Base-by-base conservation (phyloP, 2,888 invertebrate species). In the Hedychridium roseum region DNA sequence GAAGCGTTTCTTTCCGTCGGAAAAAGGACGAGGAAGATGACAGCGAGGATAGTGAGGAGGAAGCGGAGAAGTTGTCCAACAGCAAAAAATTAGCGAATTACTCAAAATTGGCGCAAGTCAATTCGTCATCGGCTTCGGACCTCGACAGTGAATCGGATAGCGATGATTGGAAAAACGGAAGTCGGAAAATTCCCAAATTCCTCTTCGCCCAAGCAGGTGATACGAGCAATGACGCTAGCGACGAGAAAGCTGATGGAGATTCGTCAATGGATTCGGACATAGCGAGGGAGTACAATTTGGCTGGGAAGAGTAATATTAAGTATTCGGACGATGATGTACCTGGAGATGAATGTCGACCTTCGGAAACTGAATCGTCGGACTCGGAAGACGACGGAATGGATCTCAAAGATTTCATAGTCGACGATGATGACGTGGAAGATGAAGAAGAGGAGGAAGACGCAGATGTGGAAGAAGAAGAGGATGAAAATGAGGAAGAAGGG, bases 331-430 rank as follows among this genome's bases (percentile, higher is more conserved):
- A 76, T 30, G 57, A 74, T 40, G 62, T 72, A 1, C 55, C 60
- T 18, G 73, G 59, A 2, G 74, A 76, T 49, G 71, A 69, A 6
- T 76, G 76, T 27, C 54, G 66, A 46, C 64, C 42, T 7, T 75
- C 76, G 2, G 76, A 76, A 56, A 56, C 64, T 0, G 74, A 75
- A 46, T 57, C 34, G 2, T 69, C 72, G 1, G 71, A 73, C 46
- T 43, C 64, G 2, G 58, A 70, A 17, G 75, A 76, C 20, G 50
- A 71, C 11, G 74, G 71, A 2, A 58, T 62, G 2, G 72, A 75
- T 62, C 60, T 76, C 12, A 46, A 28, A 6, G 71, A 65, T 51
- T 73, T 75, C 27, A 56, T 76, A 27, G 70, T 70, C 7, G 43
- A 62, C 18, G 72, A 73, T 9, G 63, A 68, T n/a, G 67, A 66